Evolutionary conservation across 2,888 invertebrate species (phyloP), one percentile per base, ranked within the genome.

Genomic region (Epirrita christyi): DNA sequence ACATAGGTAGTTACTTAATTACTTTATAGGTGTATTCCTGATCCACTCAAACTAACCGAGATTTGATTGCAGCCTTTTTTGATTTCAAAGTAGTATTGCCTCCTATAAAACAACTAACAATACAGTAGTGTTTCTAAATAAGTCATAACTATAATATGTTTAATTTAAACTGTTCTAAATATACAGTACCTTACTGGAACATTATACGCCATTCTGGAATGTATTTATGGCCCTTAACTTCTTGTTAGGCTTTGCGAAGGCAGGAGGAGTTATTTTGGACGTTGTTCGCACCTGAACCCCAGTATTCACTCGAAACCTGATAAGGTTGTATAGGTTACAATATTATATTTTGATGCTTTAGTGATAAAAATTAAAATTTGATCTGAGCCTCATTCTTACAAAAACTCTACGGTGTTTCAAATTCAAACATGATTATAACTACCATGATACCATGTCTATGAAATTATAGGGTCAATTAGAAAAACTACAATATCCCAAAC

Each of bases 221-320:
- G 50, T 59, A 59, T 59, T 55, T 55, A 55, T 54, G 59, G 59
- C 50, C 54, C 46, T 43, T 59, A 59, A 51, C 42, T 59, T 59
- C 54, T 44, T 54, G 43, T 43, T 28, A 43, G 46, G 59, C 54
- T 58, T 46, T 53, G 48, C 27, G 29, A 28, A 54, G 54, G 50
- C 50, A 50, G 32, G 38, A 47, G 29, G 29, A 49, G 54, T 42
- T 48, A 45, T 50, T 54, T 40, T 32, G 44, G 34, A 51, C 42
- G 57, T 52, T 50, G 52, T 44, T 51, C 13, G 46, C 59, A 59
- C 59, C 59, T 59, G 59, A 55, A 47, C 46, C 56, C n/a, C 3
- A 37, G 13, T 46, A 41, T 14, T 46, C 44, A 40, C 41, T 46
- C 32, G 32, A 32, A 32, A 7, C 9, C 21, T 21, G 21, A 21